phyloP scores from a whole-genome alignment of 1,140 invertebrate species.

The Daktulosphaira vitifoliae region DNA sequence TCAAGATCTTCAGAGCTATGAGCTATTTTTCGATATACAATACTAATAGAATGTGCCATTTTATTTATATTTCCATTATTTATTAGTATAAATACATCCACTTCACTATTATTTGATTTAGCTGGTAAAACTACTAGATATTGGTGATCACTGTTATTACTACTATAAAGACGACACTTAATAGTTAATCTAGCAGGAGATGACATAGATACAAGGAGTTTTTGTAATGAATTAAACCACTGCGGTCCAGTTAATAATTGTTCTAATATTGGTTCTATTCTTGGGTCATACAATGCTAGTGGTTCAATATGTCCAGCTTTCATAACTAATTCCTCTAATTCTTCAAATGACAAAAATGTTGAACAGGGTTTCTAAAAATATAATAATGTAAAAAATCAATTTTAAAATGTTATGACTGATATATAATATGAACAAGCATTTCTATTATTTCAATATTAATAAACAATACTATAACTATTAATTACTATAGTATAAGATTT shows the following conservation, averaged over 20 bases:
- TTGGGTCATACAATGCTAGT: neutral
- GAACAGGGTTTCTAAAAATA: constrained; percentile 6
- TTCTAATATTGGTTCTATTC: neutral
- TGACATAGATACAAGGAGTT: neutral
- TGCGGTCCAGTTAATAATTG: neutral
- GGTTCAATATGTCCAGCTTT: neutral
- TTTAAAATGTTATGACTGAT: too few relatives aligned
- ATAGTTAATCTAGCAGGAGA: neutral
- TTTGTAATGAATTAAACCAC: constrained; percentile 3
- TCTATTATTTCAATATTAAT: too few relatives aligned
- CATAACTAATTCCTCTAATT: constrained; percentile 9
- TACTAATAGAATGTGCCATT: neutral
- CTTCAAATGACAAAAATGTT: neutral
- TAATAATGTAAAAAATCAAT: too few relatives aligned
- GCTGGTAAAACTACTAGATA: constrained; percentile 11
- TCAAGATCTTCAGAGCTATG: neutral
- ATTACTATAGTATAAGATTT: too few relatives aligned
- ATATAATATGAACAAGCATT: too few relatives aligned
- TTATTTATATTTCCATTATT: neutral
- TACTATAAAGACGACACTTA: neutral
- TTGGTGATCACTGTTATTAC: constrained; percentile 1
- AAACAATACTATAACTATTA: too few relatives aligned
- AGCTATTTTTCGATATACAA: neutral
- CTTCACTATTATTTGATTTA: neutral
- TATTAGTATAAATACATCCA: constrained; percentile 1